Conservation (phyloP, 2,888 invertebrate genomes). For the Lapara coniferarum region DNA sequence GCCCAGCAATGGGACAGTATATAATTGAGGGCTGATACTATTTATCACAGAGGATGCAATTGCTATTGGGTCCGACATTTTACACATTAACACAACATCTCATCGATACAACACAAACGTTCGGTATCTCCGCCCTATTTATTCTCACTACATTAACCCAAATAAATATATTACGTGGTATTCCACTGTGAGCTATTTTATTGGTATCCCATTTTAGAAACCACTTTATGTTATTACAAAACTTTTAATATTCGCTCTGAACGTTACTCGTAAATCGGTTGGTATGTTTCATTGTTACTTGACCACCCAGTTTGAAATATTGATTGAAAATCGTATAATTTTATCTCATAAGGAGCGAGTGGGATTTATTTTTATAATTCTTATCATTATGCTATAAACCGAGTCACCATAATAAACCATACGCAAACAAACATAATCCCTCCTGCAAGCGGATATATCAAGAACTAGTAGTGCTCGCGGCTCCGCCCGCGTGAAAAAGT, state of each 20-base stretch:
- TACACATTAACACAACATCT: background rate
- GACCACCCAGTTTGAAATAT: conserved; percentile 25
- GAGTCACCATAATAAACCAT: too few relatives aligned
- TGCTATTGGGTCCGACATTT: background rate
- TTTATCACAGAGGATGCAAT: too few relatives aligned
- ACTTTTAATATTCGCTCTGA: conserved; percentile 35
- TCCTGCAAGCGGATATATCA: too few relatives aligned
- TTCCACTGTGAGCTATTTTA: conserved; percentile 34
- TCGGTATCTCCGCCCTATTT: conserved; percentile 11
- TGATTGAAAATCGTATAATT: conserved; percentile 19
- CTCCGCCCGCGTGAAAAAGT: too few relatives aligned
- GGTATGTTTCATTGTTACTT: conserved; percentile 32
- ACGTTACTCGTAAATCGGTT: conserved; percentile 30
- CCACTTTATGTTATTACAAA: conserved; percentile 37
- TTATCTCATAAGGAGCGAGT: too few relatives aligned
- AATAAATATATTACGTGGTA: conserved; percentile 45
- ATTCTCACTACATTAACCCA: conserved; percentile 54
- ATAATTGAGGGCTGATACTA: too few relatives aligned
- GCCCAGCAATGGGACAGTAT: too few relatives aligned
- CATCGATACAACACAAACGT: background rate
- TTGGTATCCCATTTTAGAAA: conserved; percentile 36
- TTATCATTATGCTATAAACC: too few relatives aligned
- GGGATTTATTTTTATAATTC: too few relatives aligned
- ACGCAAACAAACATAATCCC: too few relatives aligned
- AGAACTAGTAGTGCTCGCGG: too few relatives aligned